These are phyloP conservation scores for Eueremaeus valkanovi DNA, from an alignment of 2,888 invertebrate genomes.

Conservation along the genomic window DNA sequence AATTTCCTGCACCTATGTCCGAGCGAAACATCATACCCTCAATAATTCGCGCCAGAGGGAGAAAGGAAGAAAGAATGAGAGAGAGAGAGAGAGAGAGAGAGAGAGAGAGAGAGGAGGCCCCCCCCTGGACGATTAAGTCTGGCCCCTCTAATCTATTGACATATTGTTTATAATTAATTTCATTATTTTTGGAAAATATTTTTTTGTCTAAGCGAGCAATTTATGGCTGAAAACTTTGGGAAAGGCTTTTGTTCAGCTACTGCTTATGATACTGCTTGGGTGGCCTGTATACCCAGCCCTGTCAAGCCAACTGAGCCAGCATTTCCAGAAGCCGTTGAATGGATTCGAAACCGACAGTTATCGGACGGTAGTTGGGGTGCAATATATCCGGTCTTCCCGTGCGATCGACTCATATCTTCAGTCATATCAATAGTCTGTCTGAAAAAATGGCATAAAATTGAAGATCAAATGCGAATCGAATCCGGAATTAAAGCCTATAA, in stretches of 20 bases:
- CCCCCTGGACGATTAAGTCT: no score
- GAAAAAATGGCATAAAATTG: background rate
- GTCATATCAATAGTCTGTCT: background rate
- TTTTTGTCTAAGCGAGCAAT: no score
- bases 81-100: no score
- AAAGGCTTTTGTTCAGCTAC: background rate
- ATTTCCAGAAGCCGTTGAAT: background rate
- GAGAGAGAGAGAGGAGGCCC: no score
- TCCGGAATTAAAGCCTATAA: background rate
- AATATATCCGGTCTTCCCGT: background rate
- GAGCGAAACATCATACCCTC: no score
- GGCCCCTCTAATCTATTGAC: no score
- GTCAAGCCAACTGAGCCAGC: background rate
- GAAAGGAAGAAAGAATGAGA: no score
- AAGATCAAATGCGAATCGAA: background rate
- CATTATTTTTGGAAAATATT: no score
- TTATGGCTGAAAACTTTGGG: no score
- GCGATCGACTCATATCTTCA: background rate
- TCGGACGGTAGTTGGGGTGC: background rate
- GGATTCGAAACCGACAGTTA: background rate
- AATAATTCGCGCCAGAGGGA: no score
- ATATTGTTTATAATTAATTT: no score
- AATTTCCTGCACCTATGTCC: no score
- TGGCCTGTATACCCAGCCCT: background rate
- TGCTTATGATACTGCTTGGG: background rate